Conservation (phyloP, 92 coral and sea anemone species). For the Epizoanthus rinbou region DNA sequence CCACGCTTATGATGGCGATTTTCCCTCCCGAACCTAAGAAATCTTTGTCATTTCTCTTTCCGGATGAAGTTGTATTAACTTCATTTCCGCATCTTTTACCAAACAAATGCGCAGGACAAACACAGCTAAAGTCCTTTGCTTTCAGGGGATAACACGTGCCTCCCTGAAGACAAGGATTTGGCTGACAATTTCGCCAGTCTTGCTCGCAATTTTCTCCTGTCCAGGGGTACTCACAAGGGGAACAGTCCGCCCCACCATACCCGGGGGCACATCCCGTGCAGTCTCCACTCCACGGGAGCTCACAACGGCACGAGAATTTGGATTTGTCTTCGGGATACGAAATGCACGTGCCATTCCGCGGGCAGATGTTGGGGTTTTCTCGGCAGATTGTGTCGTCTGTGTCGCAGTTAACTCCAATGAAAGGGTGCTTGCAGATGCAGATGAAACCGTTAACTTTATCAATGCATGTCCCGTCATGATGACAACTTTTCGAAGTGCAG, state of each 20-base stretch:
- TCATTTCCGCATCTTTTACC: slow-evolving; percentile 53
- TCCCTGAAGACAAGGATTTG: slow-evolving; percentile 63
- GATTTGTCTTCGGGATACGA: slow-evolving; percentile 55
- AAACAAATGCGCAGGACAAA: slow-evolving; percentile 49
- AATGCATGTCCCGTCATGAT: slow-evolving; percentile 75
- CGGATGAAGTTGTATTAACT: not conserved
- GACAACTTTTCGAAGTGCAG: slow-evolving; percentile 57
- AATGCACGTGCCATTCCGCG: slow-evolving; percentile 73
- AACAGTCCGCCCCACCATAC: slow-evolving; percentile 63
- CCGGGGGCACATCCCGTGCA: slow-evolving; percentile 78
- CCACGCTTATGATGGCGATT: slow-evolving; percentile 52
- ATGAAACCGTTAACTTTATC: slow-evolving; percentile 67
- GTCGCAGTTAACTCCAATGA: slow-evolving; percentile 72
- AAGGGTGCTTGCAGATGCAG: slow-evolving; percentile 71
- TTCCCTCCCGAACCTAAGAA: slow-evolving; percentile 48
- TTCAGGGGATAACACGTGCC: slow-evolving; percentile 73
- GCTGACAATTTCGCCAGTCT: slow-evolving; percentile 72
- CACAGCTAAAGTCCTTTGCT: slow-evolving; percentile 61
- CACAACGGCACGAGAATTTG: slow-evolving; percentile 69
- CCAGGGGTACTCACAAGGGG: slow-evolving; percentile 70
- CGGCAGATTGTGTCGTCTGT: slow-evolving; percentile 75
- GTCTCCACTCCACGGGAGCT: slow-evolving; percentile 72
- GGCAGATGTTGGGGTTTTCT: slow-evolving; percentile 61
- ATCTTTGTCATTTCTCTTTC: slow-evolving; percentile 19
- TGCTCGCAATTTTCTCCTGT: slow-evolving; percentile 74